Base-by-base conservation (phyloP, 2,888 invertebrate genomes). In the Ecliptopera silaceata region DNA sequence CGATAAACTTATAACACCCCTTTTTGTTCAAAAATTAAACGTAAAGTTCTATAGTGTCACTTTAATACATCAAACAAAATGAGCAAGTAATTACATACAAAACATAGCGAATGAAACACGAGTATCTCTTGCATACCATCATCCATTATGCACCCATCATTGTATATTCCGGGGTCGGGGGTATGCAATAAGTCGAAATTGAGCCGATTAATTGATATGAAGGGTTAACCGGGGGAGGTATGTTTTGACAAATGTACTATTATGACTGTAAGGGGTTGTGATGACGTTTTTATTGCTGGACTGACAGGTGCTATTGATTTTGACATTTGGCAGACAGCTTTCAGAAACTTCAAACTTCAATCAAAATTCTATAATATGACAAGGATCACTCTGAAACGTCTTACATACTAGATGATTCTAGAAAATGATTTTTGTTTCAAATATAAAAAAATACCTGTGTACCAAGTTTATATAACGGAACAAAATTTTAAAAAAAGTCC, bases 151-250 rank as follows among this genome's bases (percentile, higher is more conserved):
- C 75, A 75, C 71, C 77, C 76, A 73, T 61, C 74, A 82, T 87
- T 77, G 80, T 70, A 75, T 77, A 88, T 88, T 84, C 88, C 79
- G 83, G 65, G 70, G 75, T 71, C 68, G 74, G 80, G 80, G 77
- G 72, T 72, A 69, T 66, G 84, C 81, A 82, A 84, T 88, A 88
- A 88, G 86, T 88, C 87, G 86, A 88, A 88, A 88, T 88, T 86
- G 88, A 81, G 77, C 84, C 86, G 82, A 88, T 88, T 90, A 88
- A 89, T 89, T 88, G 89, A 86, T 84, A 80, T 70, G 64, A 86
- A 86, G 89, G 88, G 88, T 87, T 85, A 76, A 65, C 77, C 80
- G 82, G 66, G 70, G 64, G 70, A 68, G 76, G 72, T 83, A 82
- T 84, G 83, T 85, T 87, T 79, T 86, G 84, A 86, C 87, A 80